phyloP scores from a whole-genome alignment of 2,113 vertebrate genomes.

The Cynocephalus volans region DNA sequence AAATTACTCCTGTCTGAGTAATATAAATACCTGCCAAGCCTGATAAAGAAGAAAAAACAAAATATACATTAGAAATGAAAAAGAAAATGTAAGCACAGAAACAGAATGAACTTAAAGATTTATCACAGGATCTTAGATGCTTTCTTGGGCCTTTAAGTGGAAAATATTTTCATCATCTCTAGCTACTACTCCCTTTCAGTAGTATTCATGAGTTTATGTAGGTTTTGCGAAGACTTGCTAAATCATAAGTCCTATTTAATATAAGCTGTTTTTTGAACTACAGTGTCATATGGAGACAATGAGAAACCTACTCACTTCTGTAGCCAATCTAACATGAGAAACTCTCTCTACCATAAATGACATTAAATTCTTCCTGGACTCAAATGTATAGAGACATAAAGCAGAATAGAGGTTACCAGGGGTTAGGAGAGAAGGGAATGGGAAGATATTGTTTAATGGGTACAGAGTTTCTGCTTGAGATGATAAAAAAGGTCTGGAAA shows the following conservation, averaged over 20 bases:
- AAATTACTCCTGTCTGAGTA: neutral
- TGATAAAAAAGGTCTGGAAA: too few species aligned
- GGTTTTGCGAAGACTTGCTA: neutral
- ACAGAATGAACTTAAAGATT: neutral
- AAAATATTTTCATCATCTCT: conserved; percentile 16
- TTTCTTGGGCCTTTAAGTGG: neutral
- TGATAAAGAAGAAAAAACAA: neutral
- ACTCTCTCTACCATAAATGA: neutral
- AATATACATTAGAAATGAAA: conserved; percentile 11
- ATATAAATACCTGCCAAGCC: neutral
- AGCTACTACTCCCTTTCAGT: neutral
- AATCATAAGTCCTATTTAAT: conserved; percentile 30
- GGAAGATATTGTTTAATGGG: neutral
- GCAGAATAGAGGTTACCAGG: neutral
- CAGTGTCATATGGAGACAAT: neutral
- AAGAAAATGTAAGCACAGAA: neutral
- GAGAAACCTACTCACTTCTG: neutral
- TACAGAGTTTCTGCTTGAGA: too few species aligned
- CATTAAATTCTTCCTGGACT: conserved; percentile 11
- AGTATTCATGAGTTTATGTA: neutral
- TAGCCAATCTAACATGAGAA: neutral
- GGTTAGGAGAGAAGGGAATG: too few species aligned
- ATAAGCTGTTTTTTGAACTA: neutral
- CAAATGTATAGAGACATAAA: neutral
- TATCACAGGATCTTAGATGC: neutral